Evolutionary conservation across 2,797 vertebrate species (phyloP).

Genomic region (Alca torda): DNA sequence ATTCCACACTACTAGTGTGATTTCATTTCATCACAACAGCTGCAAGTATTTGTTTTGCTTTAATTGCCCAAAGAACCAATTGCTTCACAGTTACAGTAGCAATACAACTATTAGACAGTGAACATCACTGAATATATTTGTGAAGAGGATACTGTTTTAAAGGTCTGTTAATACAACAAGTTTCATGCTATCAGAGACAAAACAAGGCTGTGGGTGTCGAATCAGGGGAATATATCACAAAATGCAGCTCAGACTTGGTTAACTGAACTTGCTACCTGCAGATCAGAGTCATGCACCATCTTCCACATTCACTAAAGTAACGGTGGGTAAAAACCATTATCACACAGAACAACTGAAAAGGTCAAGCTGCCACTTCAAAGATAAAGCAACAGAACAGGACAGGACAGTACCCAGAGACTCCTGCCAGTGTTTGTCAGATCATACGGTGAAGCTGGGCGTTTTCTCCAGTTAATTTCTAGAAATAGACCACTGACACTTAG

Average conservation of each 20-base stretch:
- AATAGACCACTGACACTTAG: background rate
- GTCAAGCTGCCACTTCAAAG: background rate
- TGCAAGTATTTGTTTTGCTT: background rate
- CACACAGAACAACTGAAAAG: background rate
- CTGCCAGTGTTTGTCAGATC: background rate
- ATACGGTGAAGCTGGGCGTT: background rate
- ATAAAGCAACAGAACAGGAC: background rate
- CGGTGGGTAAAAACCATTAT: background rate
- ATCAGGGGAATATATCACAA: background rate
- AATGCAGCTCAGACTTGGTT: background rate
- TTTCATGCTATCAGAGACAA: background rate
- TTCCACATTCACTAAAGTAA: background rate
- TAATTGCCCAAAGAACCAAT: background rate
- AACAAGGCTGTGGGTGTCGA: accelerated
- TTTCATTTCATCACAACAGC: background rate
- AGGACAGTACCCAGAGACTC: background rate
- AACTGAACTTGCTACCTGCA: background rate
- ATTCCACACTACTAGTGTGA: background rate
- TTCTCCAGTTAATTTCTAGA: background rate
- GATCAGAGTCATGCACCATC: background rate
- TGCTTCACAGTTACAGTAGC: background rate
- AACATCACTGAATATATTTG: background rate
- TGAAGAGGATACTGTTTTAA: background rate
- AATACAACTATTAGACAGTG: background rate
- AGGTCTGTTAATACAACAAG: background rate